phyloP scores from a whole-genome alignment of 2,113 vertebrate species.

The Anolis carolinensis region DNA sequence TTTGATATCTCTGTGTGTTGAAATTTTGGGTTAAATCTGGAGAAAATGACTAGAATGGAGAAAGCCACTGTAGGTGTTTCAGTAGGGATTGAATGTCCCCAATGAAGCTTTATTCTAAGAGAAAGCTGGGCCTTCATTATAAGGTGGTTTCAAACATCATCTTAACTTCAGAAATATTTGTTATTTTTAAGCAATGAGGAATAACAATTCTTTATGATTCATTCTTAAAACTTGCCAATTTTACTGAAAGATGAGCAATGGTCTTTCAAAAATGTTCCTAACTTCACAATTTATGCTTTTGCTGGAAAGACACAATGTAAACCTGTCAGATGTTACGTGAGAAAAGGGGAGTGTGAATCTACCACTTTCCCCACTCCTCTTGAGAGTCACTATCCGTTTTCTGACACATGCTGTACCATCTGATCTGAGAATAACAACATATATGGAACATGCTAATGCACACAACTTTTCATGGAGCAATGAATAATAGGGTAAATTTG shows the following conservation, averaged over 20 bases:
- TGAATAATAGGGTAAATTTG: not conserved
- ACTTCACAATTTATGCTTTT: too few relatives aligned
- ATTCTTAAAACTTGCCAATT: not conserved
- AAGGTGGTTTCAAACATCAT: not conserved
- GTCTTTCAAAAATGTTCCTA: too few relatives aligned
- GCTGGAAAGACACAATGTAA: not conserved
- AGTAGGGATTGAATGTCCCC: not conserved
- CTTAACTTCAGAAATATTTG: not conserved
- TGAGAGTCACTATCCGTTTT: not conserved
- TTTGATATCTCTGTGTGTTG: not conserved
- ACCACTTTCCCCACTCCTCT: not conserved
- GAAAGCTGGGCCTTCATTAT: too few relatives aligned
- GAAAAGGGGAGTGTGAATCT: not conserved
- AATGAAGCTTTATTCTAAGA: not conserved
- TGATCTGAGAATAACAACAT: not conserved
- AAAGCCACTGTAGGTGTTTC: not conserved
- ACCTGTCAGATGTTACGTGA: not conserved
- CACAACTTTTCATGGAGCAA: not conserved
- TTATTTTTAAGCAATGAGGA: too few relatives aligned
- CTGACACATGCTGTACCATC: not conserved
- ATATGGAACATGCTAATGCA: not conserved
- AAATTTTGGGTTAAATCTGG: not conserved
- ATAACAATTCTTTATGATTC: not conserved
- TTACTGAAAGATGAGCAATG: not conserved
- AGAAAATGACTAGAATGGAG: not conserved